phyloP scores from a whole-genome alignment of 2,888 invertebrate species.

The Nomada hirtipes region DNA sequence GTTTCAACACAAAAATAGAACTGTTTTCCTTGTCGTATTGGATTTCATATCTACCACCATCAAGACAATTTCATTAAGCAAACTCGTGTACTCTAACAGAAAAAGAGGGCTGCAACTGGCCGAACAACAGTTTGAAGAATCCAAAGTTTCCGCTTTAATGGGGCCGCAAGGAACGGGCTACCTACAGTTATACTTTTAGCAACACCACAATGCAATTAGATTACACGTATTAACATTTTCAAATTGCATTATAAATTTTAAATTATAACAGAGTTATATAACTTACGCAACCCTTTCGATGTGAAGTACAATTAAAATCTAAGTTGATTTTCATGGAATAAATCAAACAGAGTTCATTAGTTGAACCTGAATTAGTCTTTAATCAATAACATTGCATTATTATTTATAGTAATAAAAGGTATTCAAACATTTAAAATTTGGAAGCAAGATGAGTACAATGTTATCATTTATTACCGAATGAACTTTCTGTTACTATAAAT shows the following conservation, averaged over 20 bases:
- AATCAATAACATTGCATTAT: no score
- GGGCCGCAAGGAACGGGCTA: neutral
- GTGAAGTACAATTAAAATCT: no score
- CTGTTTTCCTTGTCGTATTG: conserved; percentile 37
- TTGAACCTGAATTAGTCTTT: no score
- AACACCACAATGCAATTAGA: neutral
- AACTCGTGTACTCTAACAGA: neutral
- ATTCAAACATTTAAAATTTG: no score
- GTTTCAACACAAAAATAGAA: conserved; percentile 44
- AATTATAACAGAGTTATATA: no score
- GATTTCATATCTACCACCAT: conserved; percentile 36
- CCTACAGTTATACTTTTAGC: conserved; percentile 48
- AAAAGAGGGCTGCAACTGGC: neutral
- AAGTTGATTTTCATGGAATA: no score
- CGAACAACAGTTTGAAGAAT: conserved; percentile 19
- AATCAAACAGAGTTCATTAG: no score
- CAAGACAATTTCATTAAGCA: conserved; percentile 47
- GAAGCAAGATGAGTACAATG: no score
- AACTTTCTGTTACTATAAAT: no score
- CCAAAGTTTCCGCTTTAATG: conserved; percentile 17
- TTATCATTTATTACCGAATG: no score
- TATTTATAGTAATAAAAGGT: no score
- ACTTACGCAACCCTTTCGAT: no score
- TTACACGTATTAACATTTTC: conserved; percentile 41
- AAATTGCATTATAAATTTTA: conserved; percentile 34